A percentile compares a stretch with the other conserved stretches of the same genome.
Conservation (phyloP, 2,888 invertebrate genomes). For the Apoda limacodes region DNA sequence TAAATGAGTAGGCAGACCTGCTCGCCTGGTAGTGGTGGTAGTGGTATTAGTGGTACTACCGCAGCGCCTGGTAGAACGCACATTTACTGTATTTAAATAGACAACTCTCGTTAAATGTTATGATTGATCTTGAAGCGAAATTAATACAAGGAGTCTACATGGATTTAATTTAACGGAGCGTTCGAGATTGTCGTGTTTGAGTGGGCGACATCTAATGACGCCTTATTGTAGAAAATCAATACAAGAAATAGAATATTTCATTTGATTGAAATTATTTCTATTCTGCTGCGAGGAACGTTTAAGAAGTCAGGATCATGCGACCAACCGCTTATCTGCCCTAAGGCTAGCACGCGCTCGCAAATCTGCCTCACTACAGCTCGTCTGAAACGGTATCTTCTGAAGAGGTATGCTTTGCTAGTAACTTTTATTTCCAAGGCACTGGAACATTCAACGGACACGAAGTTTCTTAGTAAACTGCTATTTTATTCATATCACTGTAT, state of each 20-base stretch:
- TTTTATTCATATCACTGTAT: too few species aligned
- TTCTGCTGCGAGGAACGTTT: conserved; percentile 38
- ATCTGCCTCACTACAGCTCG: conserved; percentile 15
- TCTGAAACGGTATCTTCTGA: not conserved
- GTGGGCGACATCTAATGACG: too few species aligned
- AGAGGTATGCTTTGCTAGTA: conserved; percentile 1
- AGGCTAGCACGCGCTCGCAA: conserved; percentile 52
- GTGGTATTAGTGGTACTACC: too few species aligned
- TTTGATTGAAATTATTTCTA: conserved; percentile 7
- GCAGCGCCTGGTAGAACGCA: too few species aligned
- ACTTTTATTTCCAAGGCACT: not conserved
- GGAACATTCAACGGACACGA: conserved; percentile 5
- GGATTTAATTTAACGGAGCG: too few species aligned
- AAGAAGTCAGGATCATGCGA: conserved; percentile 29
- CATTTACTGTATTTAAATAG: conserved; percentile 33
- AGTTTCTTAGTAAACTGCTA: conserved; percentile 1
- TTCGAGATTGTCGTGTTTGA: too few species aligned
- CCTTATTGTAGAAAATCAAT: too few species aligned
- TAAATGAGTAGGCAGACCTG: conserved; percentile 30
- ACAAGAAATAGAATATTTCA: too few species aligned
- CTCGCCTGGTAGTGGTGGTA: conserved; percentile 26
- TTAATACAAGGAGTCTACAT: conserved; percentile 53
- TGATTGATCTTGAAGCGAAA: conserved; percentile 52
- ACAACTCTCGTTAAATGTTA: conserved; percentile 36
- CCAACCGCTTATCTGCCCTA: conserved; percentile 51